Base-by-base conservation (phyloP, 2,797 vertebrate genomes). In the Anabas testudineus region DNA sequence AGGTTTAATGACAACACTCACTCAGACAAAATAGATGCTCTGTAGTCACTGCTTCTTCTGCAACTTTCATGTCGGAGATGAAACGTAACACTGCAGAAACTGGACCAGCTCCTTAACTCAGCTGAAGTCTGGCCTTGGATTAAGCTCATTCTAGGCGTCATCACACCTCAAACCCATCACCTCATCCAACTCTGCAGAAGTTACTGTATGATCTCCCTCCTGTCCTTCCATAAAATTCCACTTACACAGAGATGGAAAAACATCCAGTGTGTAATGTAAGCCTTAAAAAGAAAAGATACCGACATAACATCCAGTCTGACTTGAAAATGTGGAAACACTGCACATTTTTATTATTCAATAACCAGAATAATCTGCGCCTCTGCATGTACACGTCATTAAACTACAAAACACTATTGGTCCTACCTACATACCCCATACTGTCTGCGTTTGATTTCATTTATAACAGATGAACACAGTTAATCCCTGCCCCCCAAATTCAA, bases 401-500 rank as follows among this genome's bases (percentile, higher is more conserved):
- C 30, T n/a, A 36, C 14, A 48, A 58, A 24, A 53, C 24, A 4
- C 24, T 24, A 24, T 2, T 2, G 24, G 24, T 24, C 24, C n/a
- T 54, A 61, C 69, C 39, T 64, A 61, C n/a, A 67, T 54, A 26
- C 24, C 28, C 65, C 4, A 54, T 62, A 36, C 7, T 2, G 15
- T 21, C 48, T 48, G 42, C 4, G 4, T 24, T 24, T 24, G 24
- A 24, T n/a, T n/a, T n/a, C n/a, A n/a, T n/a, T n/a, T n/a, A n/a
- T n/a, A n/a, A n/a, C n/a, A 37, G 56, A 71, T 52, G 39, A 24
- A 56, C 61, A 24, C 51, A 66, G 39, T 34, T 62, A 83, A 61
- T 58, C 76, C 84, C 71, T 14, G 3, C 53, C 41, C 67, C 49
- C 26, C 39, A 62, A 64, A 60, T 57, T 65, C 67, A 84, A 72